Evolutionary conservation across 2,113 vertebrate species (phyloP), one percentile per base, ranked within the genome.

Genomic region (Rattus norvegicus): DNA sequence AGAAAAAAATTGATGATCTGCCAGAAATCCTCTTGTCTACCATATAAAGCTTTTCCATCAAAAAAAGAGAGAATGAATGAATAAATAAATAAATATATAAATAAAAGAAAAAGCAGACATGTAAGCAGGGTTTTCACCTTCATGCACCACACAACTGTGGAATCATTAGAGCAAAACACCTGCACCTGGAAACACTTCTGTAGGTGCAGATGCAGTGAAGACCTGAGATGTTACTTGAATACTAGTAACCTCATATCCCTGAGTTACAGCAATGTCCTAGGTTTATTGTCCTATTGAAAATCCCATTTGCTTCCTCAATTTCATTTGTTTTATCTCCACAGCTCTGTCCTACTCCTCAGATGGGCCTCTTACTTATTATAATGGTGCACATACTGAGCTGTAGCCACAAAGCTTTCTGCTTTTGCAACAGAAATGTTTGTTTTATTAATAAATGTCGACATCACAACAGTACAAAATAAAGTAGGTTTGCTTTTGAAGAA

Each of bases 1-100:
- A 98, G 96, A 95, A 94, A 97, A 96, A 95, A 93, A 97, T 98
- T 98, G 97, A 95, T 94, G 70, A 98, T 98, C 72, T 98, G 93
- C 97, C 97, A 98, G 97, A 70, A 96, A 94, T 67, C 10, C 77
- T 97, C 94, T 95, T 80, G 56, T 95, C 98, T 26, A 77, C 67
- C 96, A 97, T 61, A 90, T 94, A 54, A 97, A 94, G 52, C 30
- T 97, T 98, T 97, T 95, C 88, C 97, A 90, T 97, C 84, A 54
- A 91, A 95, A 88, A 73, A 90, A 96, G 3, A 43, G 43, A 43
- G 3, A n/a, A n/a, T n/a, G 43, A 43, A 43, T 43, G 43, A 43
- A 43, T 43, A 43, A 43, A 43, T 43, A 43, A 43, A 43, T 43
- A 43, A 43, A 43, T 43, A 43, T 2, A 43, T 43, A 43, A 43